Conservation (phyloP, 2,888 invertebrate species). For the Polyploca ridens region DNA sequence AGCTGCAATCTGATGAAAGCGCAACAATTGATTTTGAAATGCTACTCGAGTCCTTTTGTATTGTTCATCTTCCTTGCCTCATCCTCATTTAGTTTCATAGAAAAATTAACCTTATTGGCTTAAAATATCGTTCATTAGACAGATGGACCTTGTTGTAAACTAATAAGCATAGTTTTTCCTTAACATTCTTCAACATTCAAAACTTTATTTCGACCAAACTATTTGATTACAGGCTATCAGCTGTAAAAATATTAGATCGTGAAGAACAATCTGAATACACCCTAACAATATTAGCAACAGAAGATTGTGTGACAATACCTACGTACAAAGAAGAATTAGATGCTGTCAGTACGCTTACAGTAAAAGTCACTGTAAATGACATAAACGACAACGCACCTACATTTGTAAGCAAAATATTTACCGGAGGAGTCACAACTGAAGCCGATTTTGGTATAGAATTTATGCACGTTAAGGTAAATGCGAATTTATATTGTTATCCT, state of each 20-base stretch:
- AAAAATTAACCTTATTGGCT: background rate
- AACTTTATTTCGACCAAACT: background rate
- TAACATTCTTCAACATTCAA: too few species aligned
- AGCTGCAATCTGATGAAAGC: too few species aligned
- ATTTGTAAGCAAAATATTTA: constrained; percentile 92
- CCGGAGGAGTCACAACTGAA: constrained; percentile 97
- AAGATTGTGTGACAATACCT: constrained; percentile 89
- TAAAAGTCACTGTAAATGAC: constrained; percentile 90
- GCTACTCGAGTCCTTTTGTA: too few species aligned
- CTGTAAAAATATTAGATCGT: constrained; percentile 88
- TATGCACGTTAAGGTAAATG: constrained; percentile 90
- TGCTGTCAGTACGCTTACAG: constrained; percentile 89
- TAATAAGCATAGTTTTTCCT: too few species aligned
- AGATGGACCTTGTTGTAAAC: background rate
- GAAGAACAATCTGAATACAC: constrained; percentile 88
- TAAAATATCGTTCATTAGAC: background rate
- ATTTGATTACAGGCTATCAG: constrained; percentile 53
- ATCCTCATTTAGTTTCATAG: background rate
- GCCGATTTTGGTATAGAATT: constrained; percentile 95
- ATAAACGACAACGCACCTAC: constrained; percentile 96
- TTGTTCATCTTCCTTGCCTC: too few species aligned
- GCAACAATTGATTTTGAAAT: too few species aligned
- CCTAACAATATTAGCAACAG: constrained; percentile 91
- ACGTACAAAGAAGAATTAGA: constrained; percentile 83
- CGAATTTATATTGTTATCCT: background rate